phyloP scores from a whole-genome alignment of 2,113 vertebrate species.

The Glaucidium brasilianum region DNA sequence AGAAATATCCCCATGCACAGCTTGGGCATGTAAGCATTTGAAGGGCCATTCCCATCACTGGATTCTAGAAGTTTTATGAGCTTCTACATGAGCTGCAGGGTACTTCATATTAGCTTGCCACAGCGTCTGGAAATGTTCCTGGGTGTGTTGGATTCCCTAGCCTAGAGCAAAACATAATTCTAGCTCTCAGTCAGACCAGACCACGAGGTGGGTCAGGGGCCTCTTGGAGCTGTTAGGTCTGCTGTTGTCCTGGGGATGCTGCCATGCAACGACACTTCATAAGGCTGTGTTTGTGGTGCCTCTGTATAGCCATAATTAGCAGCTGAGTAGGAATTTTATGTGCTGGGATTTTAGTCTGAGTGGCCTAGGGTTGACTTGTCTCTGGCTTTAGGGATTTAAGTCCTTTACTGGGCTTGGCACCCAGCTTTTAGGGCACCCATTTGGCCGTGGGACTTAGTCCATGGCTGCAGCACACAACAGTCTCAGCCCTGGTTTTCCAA shows the following conservation, averaged over 20 bases:
- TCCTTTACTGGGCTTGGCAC: not conserved
- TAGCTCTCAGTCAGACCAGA: not conserved
- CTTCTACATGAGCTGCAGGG: not conserved
- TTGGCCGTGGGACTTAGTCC: not conserved
- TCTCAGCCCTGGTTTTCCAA: not conserved
- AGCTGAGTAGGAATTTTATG: not conserved
- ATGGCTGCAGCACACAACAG: not conserved
- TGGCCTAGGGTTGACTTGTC: not conserved
- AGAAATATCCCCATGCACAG: not conserved
- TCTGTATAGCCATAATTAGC: not conserved
- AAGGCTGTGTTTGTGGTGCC: not conserved
- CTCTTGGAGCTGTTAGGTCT: not conserved
- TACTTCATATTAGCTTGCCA: not conserved
- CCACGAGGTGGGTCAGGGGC: accelerated
- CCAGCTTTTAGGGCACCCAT: not conserved
- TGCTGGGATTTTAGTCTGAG: not conserved
- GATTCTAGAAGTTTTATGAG: not conserved
- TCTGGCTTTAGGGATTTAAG: not conserved
- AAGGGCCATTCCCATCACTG: not conserved
- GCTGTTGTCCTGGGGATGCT: not conserved
- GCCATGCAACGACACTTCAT: not conserved
- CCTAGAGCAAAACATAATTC: not conserved
- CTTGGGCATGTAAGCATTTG: not conserved
- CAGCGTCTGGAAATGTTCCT: not conserved
- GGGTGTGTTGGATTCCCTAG: not conserved